Conservation (phyloP, 1,140 invertebrate species). For the Drosophila repleta region DNA sequence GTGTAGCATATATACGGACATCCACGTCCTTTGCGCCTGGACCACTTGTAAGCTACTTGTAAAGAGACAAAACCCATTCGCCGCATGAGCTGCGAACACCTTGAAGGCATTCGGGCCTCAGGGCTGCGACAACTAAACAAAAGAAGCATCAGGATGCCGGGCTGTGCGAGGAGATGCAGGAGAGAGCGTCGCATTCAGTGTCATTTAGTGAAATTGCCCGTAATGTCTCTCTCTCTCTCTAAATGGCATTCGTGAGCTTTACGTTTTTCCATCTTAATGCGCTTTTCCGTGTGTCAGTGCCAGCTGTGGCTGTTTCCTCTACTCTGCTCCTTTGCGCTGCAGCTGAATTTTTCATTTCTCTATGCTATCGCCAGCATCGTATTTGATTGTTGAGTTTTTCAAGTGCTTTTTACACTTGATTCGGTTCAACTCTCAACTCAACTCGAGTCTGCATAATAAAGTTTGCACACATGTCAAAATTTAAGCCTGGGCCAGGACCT, state of each 20-base stretch:
- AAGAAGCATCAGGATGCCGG: conserved; percentile 38
- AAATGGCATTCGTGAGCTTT: conserved; percentile 34
- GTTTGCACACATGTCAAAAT: conserved; percentile 60
- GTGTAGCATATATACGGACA: conserved; percentile 54
- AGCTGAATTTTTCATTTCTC: conserved; percentile 66
- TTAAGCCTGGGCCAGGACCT: conserved; percentile 26
- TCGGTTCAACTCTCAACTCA: conserved; percentile 31
- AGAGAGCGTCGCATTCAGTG: conserved; percentile 51
- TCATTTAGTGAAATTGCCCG: conserved; percentile 78
- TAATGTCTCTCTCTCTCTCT: conserved; percentile 51
- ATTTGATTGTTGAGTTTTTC: conserved; percentile 57
- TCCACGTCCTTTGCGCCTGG: conserved; percentile 50
- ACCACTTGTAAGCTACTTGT: conserved; percentile 42
- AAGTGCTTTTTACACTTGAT: conserved; percentile 76
- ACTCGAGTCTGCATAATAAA: conserved; percentile 54
- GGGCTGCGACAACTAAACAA: conserved; percentile 52
- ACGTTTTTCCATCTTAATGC: conserved; percentile 60
- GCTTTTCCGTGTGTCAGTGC: conserved; percentile 58
- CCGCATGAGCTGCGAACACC: conserved; percentile 67
- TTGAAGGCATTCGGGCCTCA: conserved; percentile 57
- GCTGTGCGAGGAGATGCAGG: not conserved
- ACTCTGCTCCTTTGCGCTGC: conserved; percentile 16
- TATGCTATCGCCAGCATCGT: not conserved
- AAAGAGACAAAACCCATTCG: conserved; percentile 43
- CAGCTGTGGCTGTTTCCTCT: conserved; percentile 48